phyloP scores from a whole-genome alignment of 1,140 invertebrate genomes.

The Gyrodactylus bullatarudis region DNA sequence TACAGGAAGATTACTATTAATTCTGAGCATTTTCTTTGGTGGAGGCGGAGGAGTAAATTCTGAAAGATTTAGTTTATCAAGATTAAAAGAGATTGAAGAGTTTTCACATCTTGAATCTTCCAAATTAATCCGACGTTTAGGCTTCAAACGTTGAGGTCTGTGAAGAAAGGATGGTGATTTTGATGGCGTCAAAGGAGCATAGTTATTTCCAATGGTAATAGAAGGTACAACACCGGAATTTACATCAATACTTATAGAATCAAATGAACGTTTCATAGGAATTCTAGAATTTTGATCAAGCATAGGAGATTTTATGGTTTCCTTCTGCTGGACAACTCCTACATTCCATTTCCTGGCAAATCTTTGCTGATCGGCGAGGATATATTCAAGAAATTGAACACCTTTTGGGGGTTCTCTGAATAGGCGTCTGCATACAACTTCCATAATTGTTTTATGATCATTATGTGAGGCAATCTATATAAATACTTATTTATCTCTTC shows the following conservation, averaged over 20 bases:
- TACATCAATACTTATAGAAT: not conserved
- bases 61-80: not conserved
- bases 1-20: not conserved
- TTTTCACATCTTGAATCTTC: not conserved
- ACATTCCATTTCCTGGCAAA: not conserved
- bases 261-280: not conserved
- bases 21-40: not conserved
- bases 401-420: not conserved
- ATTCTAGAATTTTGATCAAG: too few species aligned
- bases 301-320: not conserved
- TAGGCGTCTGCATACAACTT: not conserved
- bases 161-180: not conserved
- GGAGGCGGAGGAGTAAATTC: not conserved
- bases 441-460: not conserved
- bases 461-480: not conserved
- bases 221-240: too few species aligned
- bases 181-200: not conserved
- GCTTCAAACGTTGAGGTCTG: not conserved
- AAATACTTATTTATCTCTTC: too few species aligned
- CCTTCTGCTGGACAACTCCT: not conserved
- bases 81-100: not conserved
- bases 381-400: not conserved
- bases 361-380: not conserved
- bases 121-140: not conserved
- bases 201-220: not conserved